Percentiles rank a stretch among this genome's conserved stretches.
Evolutionary conservation across 2,113 vertebrate genomes (phyloP).

Genomic region (Mola mola): DNA sequence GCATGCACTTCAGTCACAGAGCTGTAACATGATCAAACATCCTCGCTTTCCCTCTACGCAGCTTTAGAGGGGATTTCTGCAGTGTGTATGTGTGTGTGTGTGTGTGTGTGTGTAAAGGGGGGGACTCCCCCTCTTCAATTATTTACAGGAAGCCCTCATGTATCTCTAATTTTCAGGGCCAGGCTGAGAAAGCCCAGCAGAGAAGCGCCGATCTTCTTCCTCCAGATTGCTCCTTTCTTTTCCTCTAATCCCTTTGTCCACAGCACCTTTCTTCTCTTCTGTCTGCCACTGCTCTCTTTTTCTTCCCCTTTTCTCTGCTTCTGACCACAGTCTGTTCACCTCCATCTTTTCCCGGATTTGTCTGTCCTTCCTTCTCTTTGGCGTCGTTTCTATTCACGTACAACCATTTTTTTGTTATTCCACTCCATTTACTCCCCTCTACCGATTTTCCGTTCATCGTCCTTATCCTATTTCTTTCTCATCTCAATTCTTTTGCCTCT

Average conservation of each 20-base stretch:
- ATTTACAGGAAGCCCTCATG: conserved; percentile 72
- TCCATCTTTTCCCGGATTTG: background rate
- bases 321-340: background rate
- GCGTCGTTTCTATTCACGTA: background rate
- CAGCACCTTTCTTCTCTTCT: background rate
- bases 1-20: conserved; percentile 38
- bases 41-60: conserved; percentile 37
- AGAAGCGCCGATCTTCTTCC: conserved; percentile 52
- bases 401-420: background rate
- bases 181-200: conserved; percentile 61
- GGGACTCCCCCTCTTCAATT: conserved; percentile 72
- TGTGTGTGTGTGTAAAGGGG: conserved; percentile 37
- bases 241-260: conserved; percentile 30
- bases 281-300: background rate
- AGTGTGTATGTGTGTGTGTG: conserved; percentile 37
- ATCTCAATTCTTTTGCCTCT: background rate
- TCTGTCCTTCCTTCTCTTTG: background rate
- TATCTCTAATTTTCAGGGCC: conserved; percentile 65
- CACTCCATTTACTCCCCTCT: background rate
- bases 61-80: conserved; percentile 55
- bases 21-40: conserved; percentile 58
- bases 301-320: background rate
- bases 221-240: conserved; percentile 19
- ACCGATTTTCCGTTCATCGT: background rate
- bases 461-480: background rate